Conservation (phyloP, 1,140 invertebrate species). For the Diachasmimorpha longicaudata region DNA sequence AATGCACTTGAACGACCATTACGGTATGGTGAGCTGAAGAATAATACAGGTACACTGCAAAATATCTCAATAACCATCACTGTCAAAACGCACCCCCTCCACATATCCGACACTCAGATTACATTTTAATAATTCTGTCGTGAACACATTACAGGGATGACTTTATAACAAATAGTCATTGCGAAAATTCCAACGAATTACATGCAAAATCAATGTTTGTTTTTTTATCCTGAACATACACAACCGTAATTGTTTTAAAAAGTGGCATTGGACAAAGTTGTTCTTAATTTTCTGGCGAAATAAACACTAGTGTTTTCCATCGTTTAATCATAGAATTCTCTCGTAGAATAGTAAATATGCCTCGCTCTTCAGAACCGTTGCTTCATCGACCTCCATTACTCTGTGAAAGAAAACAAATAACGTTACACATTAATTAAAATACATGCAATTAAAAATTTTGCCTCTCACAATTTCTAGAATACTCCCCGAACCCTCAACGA, state of each 20-base stretch:
- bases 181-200: not conserved
- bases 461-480: too few species aligned
- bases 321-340: conserved; percentile 71
- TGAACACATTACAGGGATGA: not conserved
- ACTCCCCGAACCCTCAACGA: too few species aligned
- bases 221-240: not conserved
- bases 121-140: not conserved
- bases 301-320: not conserved
- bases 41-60: not conserved
- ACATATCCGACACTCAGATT: not conserved
- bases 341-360: conserved; percentile 99
- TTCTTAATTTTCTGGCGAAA: not conserved
- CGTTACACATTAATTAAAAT: not conserved
- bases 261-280: not conserved
- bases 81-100: not conserved
- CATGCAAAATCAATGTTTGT: not conserved
- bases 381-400: conserved; percentile 81
- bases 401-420: conserved; percentile 40
- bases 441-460: too few species aligned
- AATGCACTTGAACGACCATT: not conserved
- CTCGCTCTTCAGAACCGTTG: conserved; percentile 81
- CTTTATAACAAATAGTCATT: too few species aligned
- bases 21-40: not conserved
- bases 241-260: not conserved
- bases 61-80: not conserved